phyloP scores from a whole-genome alignment of 2,113 vertebrate genomes.

The Hippocampus mohnikei region DNA sequence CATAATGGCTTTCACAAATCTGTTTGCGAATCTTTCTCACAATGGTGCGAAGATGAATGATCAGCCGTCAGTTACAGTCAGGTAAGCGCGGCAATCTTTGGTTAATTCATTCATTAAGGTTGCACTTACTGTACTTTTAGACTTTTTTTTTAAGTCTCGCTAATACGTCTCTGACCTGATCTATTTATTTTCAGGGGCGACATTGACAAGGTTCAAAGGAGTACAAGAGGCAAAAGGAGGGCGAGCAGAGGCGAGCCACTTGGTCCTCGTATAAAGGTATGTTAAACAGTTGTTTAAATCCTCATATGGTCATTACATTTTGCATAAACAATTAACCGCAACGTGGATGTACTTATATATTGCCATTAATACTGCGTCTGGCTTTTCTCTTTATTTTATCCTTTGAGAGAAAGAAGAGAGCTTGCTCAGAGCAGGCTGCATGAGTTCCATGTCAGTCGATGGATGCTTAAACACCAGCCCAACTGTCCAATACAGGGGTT shows the following conservation, averaged over 20 bases:
- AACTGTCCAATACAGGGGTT: too few species aligned
- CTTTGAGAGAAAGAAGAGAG: neutral
- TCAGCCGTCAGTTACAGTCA: neutral
- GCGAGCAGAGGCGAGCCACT: neutral
- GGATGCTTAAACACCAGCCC: neutral
- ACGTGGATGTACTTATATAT: neutral
- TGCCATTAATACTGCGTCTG: neutral
- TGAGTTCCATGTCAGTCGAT: neutral
- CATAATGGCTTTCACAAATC: slow-evolving; percentile 49
- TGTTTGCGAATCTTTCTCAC: slow-evolving; percentile 38
- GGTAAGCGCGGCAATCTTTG: slow-evolving; percentile 14
- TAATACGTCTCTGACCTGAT: neutral
- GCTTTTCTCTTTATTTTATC: neutral
- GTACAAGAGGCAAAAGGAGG: slow-evolving; percentile 24
- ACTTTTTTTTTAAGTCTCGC: neutral
- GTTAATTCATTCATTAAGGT: too few species aligned
- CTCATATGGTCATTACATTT: neutral
- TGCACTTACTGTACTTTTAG: neutral
- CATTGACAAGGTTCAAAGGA: neutral
- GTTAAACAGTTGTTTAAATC: neutral
- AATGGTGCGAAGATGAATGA: neutral
- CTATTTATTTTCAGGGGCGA: slow-evolving; percentile 17
- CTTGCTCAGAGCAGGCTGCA: neutral
- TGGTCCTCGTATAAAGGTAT: slow-evolving; percentile 21
- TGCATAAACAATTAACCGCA: neutral